A percentile compares a stretch with the other conserved stretches of the same genome.
These are phyloP conservation scores for Tragelaphus oryx DNA, from an alignment of 2,797 vertebrate genomes.

Conservation along the genomic window DNA sequence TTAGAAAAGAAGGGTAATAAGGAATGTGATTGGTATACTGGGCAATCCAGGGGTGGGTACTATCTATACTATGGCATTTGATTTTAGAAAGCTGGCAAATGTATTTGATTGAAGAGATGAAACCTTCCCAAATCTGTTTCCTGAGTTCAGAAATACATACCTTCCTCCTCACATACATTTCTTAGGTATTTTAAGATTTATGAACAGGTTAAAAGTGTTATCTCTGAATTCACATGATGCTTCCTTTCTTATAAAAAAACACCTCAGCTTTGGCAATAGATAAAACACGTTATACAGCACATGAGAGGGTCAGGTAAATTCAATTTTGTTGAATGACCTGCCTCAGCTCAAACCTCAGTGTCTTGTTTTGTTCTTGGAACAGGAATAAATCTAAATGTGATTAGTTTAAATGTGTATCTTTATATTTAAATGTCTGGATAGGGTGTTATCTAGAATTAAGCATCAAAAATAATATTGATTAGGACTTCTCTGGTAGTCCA, in stretches of 20 bases:
- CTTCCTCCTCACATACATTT: neutral
- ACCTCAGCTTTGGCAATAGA: neutral
- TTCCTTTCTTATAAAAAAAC: constrained; percentile 34
- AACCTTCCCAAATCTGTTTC: neutral
- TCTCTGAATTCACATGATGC: neutral
- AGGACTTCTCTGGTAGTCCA: neutral
- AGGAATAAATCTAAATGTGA: constrained; percentile 19
- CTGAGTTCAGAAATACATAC: neutral
- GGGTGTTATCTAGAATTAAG: constrained; percentile 3
- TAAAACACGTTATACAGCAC: constrained; percentile 7
- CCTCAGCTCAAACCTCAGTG: neutral
- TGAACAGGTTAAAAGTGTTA: neutral
- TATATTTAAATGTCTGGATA: neutral
- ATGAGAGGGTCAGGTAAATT: neutral
- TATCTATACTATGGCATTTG: neutral
- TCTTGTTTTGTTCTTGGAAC: constrained; percentile 19
- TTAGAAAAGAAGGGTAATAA: neutral
- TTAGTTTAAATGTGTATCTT: neutral
- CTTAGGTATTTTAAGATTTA: neutral
- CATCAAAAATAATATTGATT: neutral
- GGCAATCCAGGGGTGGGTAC: neutral
- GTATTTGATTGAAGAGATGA: neutral
- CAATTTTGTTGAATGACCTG: constrained; percentile 34
- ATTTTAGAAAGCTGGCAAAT: neutral
- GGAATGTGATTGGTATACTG: neutral